These are phyloP conservation scores for Acanthopagrus latus DNA, from an alignment of 2,797 vertebrate genomes.

Conservation along the genomic window DNA sequence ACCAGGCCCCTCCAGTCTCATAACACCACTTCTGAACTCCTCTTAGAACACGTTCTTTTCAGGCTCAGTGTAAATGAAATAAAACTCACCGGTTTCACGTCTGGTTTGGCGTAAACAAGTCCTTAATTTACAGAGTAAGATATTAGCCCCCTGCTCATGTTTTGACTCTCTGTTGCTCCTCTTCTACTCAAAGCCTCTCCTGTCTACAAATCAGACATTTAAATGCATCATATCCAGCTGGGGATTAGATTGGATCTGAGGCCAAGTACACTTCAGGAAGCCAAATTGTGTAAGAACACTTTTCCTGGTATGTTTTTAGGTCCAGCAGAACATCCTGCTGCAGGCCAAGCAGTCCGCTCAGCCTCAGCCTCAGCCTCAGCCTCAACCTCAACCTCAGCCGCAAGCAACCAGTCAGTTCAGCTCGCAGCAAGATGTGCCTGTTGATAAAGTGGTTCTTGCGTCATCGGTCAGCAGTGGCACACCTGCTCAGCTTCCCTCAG, in stretches of 20 bases:
- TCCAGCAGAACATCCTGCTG: conserved; percentile 91
- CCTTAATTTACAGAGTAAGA: too few relatives aligned
- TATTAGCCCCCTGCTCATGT: too few relatives aligned
- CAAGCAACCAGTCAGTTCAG: conserved; percentile 86
- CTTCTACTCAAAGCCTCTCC: too few relatives aligned
- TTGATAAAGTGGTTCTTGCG: conserved; percentile 76
- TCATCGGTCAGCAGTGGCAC: conserved; percentile 64
- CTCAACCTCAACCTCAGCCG: conserved; percentile 62
- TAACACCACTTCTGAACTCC: too few relatives aligned
- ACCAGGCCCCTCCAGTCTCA: too few relatives aligned
- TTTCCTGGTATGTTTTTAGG: conserved; percentile 73
- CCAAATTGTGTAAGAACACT: neutral
- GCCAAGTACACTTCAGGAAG: neutral
- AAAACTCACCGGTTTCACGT: too few relatives aligned
- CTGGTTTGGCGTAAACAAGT: too few relatives aligned
- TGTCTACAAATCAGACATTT: too few relatives aligned
- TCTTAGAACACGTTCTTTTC: too few relatives aligned
- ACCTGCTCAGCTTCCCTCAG: conserved; percentile 78
- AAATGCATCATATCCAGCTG: neutral
- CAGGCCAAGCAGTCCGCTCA: conserved; percentile 87
- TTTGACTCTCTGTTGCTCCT: too few relatives aligned
- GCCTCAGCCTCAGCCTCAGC: conserved; percentile 14
- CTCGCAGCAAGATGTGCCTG: conserved; percentile 85
- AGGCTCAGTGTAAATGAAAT: too few relatives aligned
- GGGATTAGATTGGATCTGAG: neutral